Evolutionary conservation across 1,140 invertebrate genomes (phyloP).

Genomic region (Helicoverpa armigera): DNA sequence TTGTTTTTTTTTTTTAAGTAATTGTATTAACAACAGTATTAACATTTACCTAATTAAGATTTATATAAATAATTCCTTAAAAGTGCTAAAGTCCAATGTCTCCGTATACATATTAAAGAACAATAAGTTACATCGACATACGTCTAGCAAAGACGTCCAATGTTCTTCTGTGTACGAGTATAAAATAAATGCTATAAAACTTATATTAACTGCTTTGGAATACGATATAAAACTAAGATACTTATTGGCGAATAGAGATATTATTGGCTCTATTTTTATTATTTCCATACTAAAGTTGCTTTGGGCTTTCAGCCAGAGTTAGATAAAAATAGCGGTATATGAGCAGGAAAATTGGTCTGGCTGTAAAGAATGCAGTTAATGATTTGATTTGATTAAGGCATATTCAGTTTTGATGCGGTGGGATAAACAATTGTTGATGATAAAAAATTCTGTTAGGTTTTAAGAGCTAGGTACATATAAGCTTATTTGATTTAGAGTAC

Average conservation of each 20-base stretch:
- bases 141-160: constrained; percentile 62
- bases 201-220: constrained; percentile 46
- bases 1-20: no score
- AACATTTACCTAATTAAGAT: background rate
- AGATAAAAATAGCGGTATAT: background rate
- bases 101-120: constrained; percentile 48
- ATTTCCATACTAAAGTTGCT: constrained; percentile 26
- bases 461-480: no score
- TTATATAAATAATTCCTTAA: background rate
- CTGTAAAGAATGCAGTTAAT: background rate
- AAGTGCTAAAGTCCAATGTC: constrained; percentile 31
- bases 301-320: background rate
- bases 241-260: constrained; percentile 12
- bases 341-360: background rate
- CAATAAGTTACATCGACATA: constrained; percentile 59
- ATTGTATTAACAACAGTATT: no score
- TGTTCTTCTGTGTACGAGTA: constrained; percentile 63
- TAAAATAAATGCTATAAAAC: constrained; percentile 64
- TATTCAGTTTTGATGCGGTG: no score
- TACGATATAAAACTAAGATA: constrained; percentile 24
- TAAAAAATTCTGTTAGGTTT: no score
- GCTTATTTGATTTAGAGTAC: no score
- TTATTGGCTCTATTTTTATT: constrained; percentile 7
- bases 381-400: no score
- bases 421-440: no score